Evolutionary conservation across 2,888 invertebrate genomes (phyloP), one percentile per base, ranked within the genome.

Genomic region (Callosobruchus maculatus): DNA sequence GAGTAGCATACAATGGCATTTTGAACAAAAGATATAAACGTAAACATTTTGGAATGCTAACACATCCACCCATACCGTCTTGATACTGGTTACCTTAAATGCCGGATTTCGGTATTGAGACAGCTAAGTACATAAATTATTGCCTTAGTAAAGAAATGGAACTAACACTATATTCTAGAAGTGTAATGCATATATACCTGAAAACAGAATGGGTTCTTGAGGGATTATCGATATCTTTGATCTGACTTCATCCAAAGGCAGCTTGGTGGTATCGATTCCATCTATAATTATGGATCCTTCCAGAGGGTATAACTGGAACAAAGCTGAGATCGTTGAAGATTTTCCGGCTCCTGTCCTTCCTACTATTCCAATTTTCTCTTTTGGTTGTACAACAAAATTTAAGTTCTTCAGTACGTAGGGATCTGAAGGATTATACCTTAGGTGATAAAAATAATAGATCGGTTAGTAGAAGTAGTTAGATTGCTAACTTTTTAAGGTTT

Each of bases 261-360:
- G 85, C 3, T 88, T 85, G 0, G 89, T 90, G 0, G 93, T 93
- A 82, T 94, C 92, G 1, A 94, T 88, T 0, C 90, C 92, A 86
- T 98, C 98, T 79, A 98, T 95, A 73, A 91, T 84, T 68, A 98
- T 93, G 22, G 90, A 88, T 0, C 98, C 98, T 73, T 93, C 92
- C 69, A 93, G 88, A 77, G 92, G 93, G 7, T 94, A 93, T 77
- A 98, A 85, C 74, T 97, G 93, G 86, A 96, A 97, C 22, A 97
- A 86, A 0, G 94, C 93, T 0, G 93, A 90, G 80, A 95, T 93
- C 70, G 94, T 86, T 0, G 94, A 94, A 0, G 93, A 93, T 84
- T 95, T 95, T n/a, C 95, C 96, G 0, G 95, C 95, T 0, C 96
- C 96, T 0, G 96, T 96, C 80, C 95, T 88, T 0, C 96, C 95